Percentiles rank a stretch among this genome's conserved stretches.
phyloP scores from a whole-genome alignment of 2,113 vertebrate genomes.

The Trematocara marginatum region DNA sequence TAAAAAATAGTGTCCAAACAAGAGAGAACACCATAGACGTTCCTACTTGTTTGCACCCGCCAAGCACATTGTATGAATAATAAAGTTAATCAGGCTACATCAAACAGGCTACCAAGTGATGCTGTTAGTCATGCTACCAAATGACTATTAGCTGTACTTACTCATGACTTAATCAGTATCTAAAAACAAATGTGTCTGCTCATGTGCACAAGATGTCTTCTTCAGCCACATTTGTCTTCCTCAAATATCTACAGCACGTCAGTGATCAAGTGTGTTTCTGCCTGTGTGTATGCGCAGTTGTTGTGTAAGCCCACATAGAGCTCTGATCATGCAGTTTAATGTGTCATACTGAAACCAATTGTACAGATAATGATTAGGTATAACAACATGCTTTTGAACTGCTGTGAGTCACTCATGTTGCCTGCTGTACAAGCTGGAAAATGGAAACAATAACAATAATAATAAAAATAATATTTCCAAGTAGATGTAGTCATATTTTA shows the following conservation, averaged over 20 bases:
- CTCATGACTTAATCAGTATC: slow-evolving; percentile 16
- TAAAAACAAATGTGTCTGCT: slow-evolving; percentile 3
- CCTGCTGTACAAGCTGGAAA: neutral
- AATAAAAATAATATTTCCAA: neutral
- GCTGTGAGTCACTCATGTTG: neutral
- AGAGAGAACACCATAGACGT: neutral
- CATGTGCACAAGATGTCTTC: slow-evolving; percentile 3
- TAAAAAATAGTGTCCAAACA: neutral
- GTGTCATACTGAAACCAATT: neutral
- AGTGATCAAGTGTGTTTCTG: neutral
- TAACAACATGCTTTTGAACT: neutral
- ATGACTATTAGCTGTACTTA: slow-evolving; percentile 25
- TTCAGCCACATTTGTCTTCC: neutral
- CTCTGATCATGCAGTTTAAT: neutral
- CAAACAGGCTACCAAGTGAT: slow-evolving; percentile 11
- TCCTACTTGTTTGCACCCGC: neutral
- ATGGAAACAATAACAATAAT: neutral
- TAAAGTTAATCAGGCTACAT: slow-evolving; percentile 15
- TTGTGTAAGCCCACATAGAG: neutral
- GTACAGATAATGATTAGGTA: neutral
- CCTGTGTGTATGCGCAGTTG: neutral
- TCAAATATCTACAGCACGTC: neutral
- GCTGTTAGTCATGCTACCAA: slow-evolving; percentile 30
- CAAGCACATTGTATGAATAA: slow-evolving; percentile 22
- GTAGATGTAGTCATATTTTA: neutral